Base-by-base conservation (phyloP, 2,113 vertebrate genomes). In the Dascyllus trimaculatus region DNA sequence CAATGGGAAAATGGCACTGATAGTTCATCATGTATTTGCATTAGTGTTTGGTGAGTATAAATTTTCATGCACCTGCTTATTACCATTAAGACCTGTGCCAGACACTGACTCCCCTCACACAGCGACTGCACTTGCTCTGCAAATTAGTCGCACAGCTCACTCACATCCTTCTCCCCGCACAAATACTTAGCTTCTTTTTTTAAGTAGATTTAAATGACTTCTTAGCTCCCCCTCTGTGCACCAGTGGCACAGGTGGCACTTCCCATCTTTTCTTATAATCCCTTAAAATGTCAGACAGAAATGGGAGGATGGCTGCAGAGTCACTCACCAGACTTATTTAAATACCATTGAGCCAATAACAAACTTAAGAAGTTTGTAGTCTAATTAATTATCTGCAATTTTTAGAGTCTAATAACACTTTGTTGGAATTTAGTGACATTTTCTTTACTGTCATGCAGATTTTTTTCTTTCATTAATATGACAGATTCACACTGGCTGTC, bases 271-370 rank as follows among this genome's bases (percentile, higher is more conserved):
- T 5, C 45, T 58, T 61, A 35, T 79, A 81, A 82, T 81, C 35
- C 72, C 46, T 71, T 61, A 35, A 80, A 85, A 57, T 77, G 75
- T 66, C 75, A 80, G 29, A 38, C 43, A 43, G 35, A 51, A 72
- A 71, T 40, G 48, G 22, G 25, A 71, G 21, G 66, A 54, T 2
- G 60, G 59, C 64, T 70, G 49, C 52, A 32, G 51, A 70, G 51
- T 60, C 66, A 38, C 62, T 56, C 57, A 5, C 51, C 60, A 67
- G 75, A 0, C 21, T 13, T 40, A 56, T 74, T 73, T 66, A 43
- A 69, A 74, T 49, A 63, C 40, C 22, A n/a, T 58, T 62, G 29
- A 56, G 65, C 24, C 13, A 32, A 7, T 66, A 70, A 80, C 52
- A 72, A 26, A 25, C 22, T 43, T 6, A 40, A 32, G 19, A 29